Evolutionary conservation across 2,113 vertebrate genomes (phyloP), one percentile per base, ranked within the genome.

Genomic region (Morone chrysops): DNA sequence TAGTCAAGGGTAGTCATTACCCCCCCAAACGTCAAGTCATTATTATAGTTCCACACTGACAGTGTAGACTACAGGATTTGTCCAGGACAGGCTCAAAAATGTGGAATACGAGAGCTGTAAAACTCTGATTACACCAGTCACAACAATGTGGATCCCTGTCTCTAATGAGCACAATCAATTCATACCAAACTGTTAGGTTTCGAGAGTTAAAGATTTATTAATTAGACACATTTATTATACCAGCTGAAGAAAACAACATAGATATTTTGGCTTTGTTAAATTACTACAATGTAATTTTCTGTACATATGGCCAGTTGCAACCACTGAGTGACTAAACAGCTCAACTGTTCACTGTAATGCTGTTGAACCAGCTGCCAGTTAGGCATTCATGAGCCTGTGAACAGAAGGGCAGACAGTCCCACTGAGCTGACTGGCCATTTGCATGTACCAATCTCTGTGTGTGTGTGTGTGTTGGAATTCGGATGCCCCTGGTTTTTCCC

Each of bases 361-460:
- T 31, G 84, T 86, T 43, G 38, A 65, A 89, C 48, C 92, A 92
- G 86, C 90, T 92, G 90, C 81, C 75, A 81, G 75, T 51, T 45
- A 54, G 83, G 84, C 82, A 89, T 80, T 67, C 82, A 75, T 57
- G 16, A 67, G 70, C 56, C 48, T 25, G 36, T 0, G 50, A 81
- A 85, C 74, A 84, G 79, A 88, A 65, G 71, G 80, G 45, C 87
- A 83, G 80, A 80, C 66, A 81, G 71, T 51, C 81, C 78, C 73
- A 78, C 72, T 50, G 81, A 88, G 87, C 65, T 74, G 83, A 76
- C 83, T 80, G 80, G 61, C 83, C 77, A n/a, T 83, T 78, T 82
- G 67, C 41, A 48, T 69, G 67, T 31, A 65, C 36, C 62, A 62
- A 22, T 57, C 18, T 82, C 8, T 80, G 54, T 70, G 41, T 41